Evolutionary conservation across 2,797 vertebrate genomes (phyloP).

Genomic region (Danionella dracula): DNA sequence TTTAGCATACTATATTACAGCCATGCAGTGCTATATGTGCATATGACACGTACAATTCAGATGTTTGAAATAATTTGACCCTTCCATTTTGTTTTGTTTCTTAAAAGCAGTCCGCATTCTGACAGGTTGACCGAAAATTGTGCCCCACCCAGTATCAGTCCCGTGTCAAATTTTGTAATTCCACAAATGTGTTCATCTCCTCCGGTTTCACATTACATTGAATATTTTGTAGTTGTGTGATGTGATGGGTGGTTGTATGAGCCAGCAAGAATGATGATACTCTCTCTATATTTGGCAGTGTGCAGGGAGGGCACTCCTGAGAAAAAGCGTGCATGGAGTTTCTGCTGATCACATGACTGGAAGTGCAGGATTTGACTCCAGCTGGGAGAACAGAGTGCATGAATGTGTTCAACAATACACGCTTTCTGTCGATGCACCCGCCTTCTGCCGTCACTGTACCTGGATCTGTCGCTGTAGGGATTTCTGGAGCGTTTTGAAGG

Average conservation of each 20-base stretch:
- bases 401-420: constrained; percentile 28
- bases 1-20: no score
- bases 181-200: background rate
- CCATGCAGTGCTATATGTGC: no score
- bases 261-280: background rate
- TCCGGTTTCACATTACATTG: background rate
- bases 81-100: no score
- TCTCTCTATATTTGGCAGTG: constrained; percentile 29
- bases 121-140: background rate
- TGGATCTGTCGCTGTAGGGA: background rate
- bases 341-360: constrained; percentile 55
- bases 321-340: constrained; percentile 40
- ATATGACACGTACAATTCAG: no score
- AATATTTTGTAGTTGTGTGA: background rate
- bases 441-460: background rate
- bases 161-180: background rate
- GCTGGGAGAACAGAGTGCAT: constrained; percentile 30
- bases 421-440: constrained; percentile 11
- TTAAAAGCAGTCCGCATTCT: no score
- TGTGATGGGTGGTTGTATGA: background rate
- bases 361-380: constrained; percentile 46
- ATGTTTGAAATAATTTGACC: no score
- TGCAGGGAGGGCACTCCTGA: constrained; percentile 7
- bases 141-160: background rate
- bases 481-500: background rate